Evolutionary conservation across 2,797 vertebrate genomes (phyloP).

Genomic region (Denticeps clupeoides): DNA sequence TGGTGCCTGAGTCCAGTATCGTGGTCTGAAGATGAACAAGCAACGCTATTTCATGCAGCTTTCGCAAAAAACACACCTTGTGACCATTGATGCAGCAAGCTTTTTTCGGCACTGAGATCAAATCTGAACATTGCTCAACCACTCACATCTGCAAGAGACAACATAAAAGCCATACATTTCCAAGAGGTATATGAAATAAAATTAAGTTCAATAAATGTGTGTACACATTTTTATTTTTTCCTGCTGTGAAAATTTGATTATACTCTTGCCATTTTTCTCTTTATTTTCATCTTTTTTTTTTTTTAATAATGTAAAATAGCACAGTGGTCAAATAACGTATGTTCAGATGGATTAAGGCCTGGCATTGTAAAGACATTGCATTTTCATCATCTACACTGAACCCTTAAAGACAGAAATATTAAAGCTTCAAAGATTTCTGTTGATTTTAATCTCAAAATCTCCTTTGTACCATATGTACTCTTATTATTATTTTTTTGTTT

Average conservation of each 20-base stretch:
- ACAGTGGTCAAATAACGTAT: constrained; percentile 38
- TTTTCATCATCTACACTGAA: constrained; percentile 43
- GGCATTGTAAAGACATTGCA: constrained; percentile 47
- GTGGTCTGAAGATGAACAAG: constrained; percentile 64
- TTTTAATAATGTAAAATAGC: constrained; percentile 39
- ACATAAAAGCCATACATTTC: constrained; percentile 65
- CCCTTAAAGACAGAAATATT: constrained; percentile 37
- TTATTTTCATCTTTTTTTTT: constrained; percentile 12
- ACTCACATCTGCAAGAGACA: constrained; percentile 45
- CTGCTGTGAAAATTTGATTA: constrained; percentile 33
- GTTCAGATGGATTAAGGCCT: constrained; percentile 35
- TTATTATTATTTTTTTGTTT: constrained; percentile 10
- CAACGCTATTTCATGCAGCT: constrained; percentile 64
- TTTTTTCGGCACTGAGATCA: constrained; percentile 53
- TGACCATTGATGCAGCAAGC: constrained; percentile 63
- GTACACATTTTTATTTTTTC: constrained; percentile 26
- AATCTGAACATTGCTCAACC: constrained; percentile 50
- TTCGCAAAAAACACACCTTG: constrained; percentile 59
- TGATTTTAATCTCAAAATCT: constrained; percentile 45
- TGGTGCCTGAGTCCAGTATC: constrained; percentile 56
- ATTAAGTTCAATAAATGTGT: constrained; percentile 20
- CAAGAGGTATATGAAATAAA: constrained; percentile 47
- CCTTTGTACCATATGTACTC: constrained; percentile 30
- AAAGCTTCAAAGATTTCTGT: constrained; percentile 48
- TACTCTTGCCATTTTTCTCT: constrained; percentile 41